phyloP scores from a whole-genome alignment of 2,113 vertebrate genomes.

The Rhipidura dahli region DNA sequence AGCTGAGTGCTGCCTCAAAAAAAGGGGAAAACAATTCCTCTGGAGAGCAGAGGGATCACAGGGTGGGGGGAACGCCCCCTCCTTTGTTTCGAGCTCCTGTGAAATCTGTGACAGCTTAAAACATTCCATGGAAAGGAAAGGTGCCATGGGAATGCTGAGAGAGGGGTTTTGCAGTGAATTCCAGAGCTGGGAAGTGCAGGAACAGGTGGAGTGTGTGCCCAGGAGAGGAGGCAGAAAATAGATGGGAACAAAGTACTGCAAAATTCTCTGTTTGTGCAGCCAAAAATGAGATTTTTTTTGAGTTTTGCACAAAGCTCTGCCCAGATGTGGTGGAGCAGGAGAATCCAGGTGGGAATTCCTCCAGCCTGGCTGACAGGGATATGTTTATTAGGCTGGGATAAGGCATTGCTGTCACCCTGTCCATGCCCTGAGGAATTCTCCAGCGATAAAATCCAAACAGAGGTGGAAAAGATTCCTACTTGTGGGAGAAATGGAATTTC shows the following conservation, averaged over 20 bases:
- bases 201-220: not conserved
- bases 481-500: not conserved
- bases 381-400: not conserved
- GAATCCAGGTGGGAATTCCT: not conserved
- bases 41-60: not conserved
- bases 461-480: not conserved
- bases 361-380: not conserved
- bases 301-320: not conserved
- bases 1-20: not conserved
- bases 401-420: not conserved
- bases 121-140: not conserved
- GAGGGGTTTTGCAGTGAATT: not conserved
- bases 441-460: not conserved
- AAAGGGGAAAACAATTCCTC: not conserved
- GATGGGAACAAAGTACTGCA: not conserved
- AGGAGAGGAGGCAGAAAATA: not conserved
- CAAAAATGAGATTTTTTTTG: accelerated
- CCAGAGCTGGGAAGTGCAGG: not conserved
- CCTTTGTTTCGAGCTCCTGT: not conserved
- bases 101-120: not conserved
- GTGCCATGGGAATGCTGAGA: not conserved
- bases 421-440: not conserved
- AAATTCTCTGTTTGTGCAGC: not conserved
- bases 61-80: accelerated
- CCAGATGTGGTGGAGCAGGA: not conserved